These are phyloP conservation scores for Ganaspis sp. DNA, from an alignment of 1,140 invertebrate species.

Conservation along the genomic window DNA sequence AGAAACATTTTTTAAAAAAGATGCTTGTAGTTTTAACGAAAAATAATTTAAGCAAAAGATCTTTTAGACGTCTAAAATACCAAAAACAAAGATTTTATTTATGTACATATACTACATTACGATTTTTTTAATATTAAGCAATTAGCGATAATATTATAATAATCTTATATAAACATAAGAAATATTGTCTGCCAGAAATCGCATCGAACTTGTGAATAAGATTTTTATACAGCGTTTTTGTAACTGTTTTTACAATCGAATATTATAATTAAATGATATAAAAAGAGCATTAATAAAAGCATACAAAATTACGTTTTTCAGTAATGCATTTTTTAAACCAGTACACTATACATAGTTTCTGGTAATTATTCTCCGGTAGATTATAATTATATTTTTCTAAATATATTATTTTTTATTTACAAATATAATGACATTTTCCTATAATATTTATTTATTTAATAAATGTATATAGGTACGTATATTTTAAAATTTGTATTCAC, in stretches of 20 bases:
- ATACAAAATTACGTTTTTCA: background rate
- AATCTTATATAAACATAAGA: background rate
- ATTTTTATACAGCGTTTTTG: slow-evolving; percentile 23
- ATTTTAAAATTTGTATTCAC: too few relatives aligned
- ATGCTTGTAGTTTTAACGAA: too few relatives aligned
- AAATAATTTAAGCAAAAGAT: too few relatives aligned
- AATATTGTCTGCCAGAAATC: slow-evolving; percentile 1
- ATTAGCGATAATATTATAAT: background rate
- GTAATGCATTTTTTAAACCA: too few relatives aligned
- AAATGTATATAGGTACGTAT: too few relatives aligned
- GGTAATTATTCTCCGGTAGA: too few relatives aligned
- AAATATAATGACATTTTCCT: too few relatives aligned
- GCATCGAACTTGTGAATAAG: slow-evolving; percentile 29
- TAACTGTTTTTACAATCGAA: slow-evolving; percentile 16
- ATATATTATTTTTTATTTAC: too few relatives aligned
- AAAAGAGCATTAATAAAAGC: background rate
- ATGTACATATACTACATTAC: background rate
- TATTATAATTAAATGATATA: background rate
- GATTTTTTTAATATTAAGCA: slow-evolving; percentile 1
- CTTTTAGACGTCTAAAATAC: background rate
- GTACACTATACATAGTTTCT: too few relatives aligned
- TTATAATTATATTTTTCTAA: too few relatives aligned
- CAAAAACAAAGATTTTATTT: background rate
- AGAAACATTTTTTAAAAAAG: too few relatives aligned
- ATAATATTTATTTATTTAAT: too few relatives aligned